phyloP scores from a whole-genome alignment of 2,888 invertebrate genomes.

The Sipha maydis region DNA sequence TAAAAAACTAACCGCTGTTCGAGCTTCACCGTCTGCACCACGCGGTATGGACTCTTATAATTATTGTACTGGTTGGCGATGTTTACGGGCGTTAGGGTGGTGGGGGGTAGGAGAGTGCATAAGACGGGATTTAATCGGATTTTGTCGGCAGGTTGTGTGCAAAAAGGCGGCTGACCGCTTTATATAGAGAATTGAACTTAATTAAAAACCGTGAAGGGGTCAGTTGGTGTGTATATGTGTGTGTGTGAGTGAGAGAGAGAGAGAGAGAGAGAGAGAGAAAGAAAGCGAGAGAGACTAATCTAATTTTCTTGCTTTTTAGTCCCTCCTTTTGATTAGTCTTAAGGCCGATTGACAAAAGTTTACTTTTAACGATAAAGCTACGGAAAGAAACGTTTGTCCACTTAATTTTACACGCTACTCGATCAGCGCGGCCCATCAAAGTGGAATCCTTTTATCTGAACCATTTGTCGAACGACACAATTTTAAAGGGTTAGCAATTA shows the following conservation, averaged over 20 bases:
- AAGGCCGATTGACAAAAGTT: slow-evolving; percentile 45
- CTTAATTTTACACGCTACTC: slow-evolving; percentile 18
- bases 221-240: background rate
- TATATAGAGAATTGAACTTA: slow-evolving; percentile 38
- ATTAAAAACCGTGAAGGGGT: slow-evolving; percentile 46
- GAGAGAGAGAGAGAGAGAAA: slow-evolving; percentile 1
- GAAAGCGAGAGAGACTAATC: slow-evolving; percentile 38
- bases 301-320: slow-evolving; percentile 49
- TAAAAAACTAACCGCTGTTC: slow-evolving; percentile 47
- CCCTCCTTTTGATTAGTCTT: slow-evolving; percentile 39
- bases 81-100: background rate
- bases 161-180: slow-evolving; percentile 47
- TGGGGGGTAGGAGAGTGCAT: background rate
- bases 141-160: slow-evolving; percentile 14
- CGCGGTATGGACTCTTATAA: slow-evolving; percentile 21
- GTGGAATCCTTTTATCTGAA: slow-evolving; percentile 37
- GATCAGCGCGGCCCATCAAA: background rate
- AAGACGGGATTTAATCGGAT: slow-evolving; percentile 53
- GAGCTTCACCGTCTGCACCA: slow-evolving; percentile 13
- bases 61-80: slow-evolving; percentile 19
- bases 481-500: background rate
- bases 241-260: too few relatives aligned
- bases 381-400: slow-evolving; percentile 35
- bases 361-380: slow-evolving; percentile 32
- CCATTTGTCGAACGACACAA: background rate